phyloP scores from a whole-genome alignment of 2,113 vertebrate genomes.

The Diadophis punctatus region DNA sequence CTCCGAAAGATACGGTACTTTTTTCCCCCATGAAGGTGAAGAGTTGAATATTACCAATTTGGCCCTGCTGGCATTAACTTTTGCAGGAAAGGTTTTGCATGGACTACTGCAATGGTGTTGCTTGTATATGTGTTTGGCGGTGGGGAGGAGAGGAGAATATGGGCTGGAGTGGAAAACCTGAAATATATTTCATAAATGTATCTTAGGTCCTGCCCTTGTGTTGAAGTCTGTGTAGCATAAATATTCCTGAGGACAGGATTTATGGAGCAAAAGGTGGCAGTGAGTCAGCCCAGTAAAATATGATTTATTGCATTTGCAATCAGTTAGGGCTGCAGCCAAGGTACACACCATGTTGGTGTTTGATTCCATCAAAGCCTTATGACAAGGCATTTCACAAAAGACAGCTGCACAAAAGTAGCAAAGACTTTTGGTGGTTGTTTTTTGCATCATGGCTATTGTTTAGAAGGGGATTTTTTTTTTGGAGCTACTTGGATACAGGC shows the following conservation, averaged over 20 bases:
- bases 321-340: constrained; percentile 18
- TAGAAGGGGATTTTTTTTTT: background rate
- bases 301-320: constrained; percentile 10
- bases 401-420: constrained; percentile 6
- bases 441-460: background rate
- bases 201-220: constrained; percentile 29
- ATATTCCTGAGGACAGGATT: background rate
- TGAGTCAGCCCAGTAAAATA: constrained; percentile 1
- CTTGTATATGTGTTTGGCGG: background rate
- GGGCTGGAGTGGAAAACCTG: background rate
- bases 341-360: constrained; percentile 6
- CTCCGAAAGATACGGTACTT: too few relatives aligned
- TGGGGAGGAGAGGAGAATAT: background rate
- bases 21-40: constrained; percentile 27
- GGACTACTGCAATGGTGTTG: constrained; percentile 8
- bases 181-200: constrained; percentile 11
- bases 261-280: background rate
- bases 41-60: constrained; percentile 37
- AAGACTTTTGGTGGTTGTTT: background rate
- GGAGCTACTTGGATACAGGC: background rate
- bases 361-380: constrained; percentile 19
- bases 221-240: constrained; percentile 24
- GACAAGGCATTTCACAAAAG: constrained; percentile 5
- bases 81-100: constrained; percentile 24
- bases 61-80: constrained; percentile 31